These are phyloP conservation scores for Nomada hirtipes DNA, from an alignment of 2,888 invertebrate genomes.

Conservation along the genomic window DNA sequence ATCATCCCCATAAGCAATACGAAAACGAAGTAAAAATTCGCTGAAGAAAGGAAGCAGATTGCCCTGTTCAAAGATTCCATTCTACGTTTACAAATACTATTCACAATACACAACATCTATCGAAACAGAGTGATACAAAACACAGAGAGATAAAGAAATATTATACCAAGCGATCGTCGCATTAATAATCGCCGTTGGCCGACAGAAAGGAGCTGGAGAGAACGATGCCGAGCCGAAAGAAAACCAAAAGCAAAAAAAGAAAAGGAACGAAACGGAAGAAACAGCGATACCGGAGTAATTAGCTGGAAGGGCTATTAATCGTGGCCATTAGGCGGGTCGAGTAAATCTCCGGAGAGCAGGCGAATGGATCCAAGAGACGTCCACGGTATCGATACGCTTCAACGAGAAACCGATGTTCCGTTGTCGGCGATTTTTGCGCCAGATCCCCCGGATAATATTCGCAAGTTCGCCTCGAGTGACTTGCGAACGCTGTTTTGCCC, in stretches of 20 bases:
- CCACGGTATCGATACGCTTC: constrained; percentile 48
- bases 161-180: neutral
- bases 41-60: no score
- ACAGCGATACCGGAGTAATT: constrained; percentile 39
- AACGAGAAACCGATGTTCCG: constrained; percentile 48
- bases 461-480: constrained; percentile 19
- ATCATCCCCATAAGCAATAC: no score
- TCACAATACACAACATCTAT: no score
- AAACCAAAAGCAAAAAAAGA: no score
- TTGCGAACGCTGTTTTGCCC: neutral
- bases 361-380: constrained; percentile 21
- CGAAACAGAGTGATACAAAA: no score
- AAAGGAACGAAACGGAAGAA: neutral
- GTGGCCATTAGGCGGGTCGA: constrained; percentile 35
- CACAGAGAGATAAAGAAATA: no score
- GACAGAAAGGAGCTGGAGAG: neutral
- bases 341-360: constrained; percentile 32
- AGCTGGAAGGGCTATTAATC: constrained; percentile 48
- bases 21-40: no score
- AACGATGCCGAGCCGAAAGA: neutral
- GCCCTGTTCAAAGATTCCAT: no score
- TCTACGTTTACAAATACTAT: no score
- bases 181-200: constrained; percentile 24
- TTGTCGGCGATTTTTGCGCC: constrained; percentile 35
- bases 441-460: constrained; percentile 31